phyloP scores from a whole-genome alignment of 2,797 vertebrate genomes.

The Cryptoblepharus egeriae region DNA sequence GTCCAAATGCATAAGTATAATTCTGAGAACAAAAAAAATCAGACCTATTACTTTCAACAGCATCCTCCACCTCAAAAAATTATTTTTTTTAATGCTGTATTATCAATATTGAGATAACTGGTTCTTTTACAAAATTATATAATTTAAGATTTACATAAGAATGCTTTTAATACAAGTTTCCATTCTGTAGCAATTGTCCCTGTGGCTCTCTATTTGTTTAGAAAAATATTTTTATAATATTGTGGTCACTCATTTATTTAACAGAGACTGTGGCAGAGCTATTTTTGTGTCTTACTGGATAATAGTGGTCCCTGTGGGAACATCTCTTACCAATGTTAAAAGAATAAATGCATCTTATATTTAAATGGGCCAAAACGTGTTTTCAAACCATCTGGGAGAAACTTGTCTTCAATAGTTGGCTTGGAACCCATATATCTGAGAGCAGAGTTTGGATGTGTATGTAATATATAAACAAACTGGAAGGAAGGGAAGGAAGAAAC shows the following conservation, averaged over 20 bases:
- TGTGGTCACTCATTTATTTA: neutral
- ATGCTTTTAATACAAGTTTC: neutral
- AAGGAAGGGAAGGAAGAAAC: conserved; percentile 29
- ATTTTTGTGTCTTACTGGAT: conserved; percentile 20
- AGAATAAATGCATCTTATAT: neutral
- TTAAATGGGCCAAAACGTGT: conserved; percentile 14
- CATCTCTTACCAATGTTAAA: accelerated
- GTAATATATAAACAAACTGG: neutral
- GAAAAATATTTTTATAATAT: conserved; percentile 8
- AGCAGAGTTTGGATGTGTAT: neutral
- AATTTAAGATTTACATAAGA: neutral
- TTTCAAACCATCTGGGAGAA: neutral
- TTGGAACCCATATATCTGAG: neutral
- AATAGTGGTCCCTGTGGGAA: neutral
- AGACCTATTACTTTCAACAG: neutral
- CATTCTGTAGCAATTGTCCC: neutral
- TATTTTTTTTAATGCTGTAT: no score
- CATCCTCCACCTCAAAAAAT: neutral
- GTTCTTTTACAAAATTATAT: neutral
- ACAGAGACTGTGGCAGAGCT: neutral
- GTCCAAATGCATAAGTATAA: neutral
- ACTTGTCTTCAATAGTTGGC: conserved; percentile 19
- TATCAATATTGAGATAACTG: neutral
- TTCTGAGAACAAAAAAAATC: neutral
- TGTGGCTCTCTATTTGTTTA: conserved; percentile 7